phyloP scores from a whole-genome alignment of 1,140 invertebrate genomes.

The Bombus consobrinus region DNA sequence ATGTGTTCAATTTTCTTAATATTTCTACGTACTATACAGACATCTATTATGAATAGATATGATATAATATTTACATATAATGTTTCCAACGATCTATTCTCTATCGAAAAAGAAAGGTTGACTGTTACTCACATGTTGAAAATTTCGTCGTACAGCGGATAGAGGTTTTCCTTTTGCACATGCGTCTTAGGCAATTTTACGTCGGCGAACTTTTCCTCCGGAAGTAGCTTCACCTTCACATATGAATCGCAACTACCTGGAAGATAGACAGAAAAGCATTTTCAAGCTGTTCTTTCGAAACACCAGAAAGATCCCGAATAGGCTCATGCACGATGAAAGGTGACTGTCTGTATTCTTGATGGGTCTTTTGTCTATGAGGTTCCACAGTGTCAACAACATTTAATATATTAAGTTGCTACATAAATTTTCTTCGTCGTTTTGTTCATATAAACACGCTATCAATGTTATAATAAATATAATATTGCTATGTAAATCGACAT shows the following conservation, averaged over 20 bases:
- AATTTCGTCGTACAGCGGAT: constrained; percentile 96
- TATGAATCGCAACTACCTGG: constrained; percentile 93
- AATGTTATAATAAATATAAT: too few species aligned
- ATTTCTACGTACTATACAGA: too few species aligned
- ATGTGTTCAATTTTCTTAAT: too few species aligned
- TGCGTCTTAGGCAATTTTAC: constrained; percentile 91
- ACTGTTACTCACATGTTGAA: constrained; percentile 92
- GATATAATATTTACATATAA: too few species aligned
- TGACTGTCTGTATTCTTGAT: constrained; percentile 32
- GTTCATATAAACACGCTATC: too few species aligned
- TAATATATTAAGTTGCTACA: neutral
- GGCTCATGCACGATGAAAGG: constrained; percentile 64
- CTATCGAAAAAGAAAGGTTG: neutral
- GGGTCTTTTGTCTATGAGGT: constrained; percentile 46
- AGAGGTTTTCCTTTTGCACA: constrained; percentile 95
- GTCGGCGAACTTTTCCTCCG: constrained; percentile 91
- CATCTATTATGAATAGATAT: too few species aligned
- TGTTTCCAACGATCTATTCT: neutral
- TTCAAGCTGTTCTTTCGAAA: neutral
- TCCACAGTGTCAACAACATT: neutral
- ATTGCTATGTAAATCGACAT: too few species aligned
- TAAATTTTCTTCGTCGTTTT: too few species aligned
- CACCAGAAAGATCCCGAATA: constrained; percentile 50
- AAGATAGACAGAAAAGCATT: constrained; percentile 62
- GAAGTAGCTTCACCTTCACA: constrained; percentile 93